These are phyloP conservation scores for Misgurnus mizolepis DNA, from an alignment of 2,113 vertebrate genomes.

Conservation along the genomic window DNA sequence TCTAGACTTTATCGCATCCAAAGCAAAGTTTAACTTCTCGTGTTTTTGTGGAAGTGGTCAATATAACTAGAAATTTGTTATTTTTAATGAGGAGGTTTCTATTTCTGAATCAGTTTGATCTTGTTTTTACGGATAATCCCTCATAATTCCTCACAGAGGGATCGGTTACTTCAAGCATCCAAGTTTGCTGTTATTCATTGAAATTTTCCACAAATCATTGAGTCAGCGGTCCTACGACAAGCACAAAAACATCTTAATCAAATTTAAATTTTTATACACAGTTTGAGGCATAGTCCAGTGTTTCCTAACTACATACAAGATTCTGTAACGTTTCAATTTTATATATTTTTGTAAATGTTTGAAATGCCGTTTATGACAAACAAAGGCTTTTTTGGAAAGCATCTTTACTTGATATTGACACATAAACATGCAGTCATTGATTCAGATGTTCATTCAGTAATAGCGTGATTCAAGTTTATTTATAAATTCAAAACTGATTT, in stretches of 20 bases:
- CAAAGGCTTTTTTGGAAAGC: too few relatives aligned
- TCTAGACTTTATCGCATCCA: too few relatives aligned
- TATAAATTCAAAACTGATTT: too few relatives aligned
- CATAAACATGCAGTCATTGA: too few relatives aligned
- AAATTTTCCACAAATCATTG: background rate
- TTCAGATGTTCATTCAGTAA: too few relatives aligned
- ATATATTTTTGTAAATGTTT: too few relatives aligned
- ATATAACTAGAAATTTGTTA: background rate
- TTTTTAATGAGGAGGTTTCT: background rate
- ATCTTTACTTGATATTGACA: too few relatives aligned
- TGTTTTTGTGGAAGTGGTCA: background rate
- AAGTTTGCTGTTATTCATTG: slow-evolving; percentile 23
- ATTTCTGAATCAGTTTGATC: slow-evolving; percentile 2
- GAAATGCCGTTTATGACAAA: too few relatives aligned
- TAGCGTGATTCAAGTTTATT: too few relatives aligned
- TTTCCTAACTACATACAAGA: background rate
- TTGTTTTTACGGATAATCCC: slow-evolving; percentile 13
- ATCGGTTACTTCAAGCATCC: background rate
- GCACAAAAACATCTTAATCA: background rate
- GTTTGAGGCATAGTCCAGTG: background rate
- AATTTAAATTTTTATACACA: background rate
- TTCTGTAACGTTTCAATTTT: too few relatives aligned
- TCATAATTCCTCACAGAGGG: slow-evolving; percentile 17
- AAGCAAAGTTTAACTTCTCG: too few relatives aligned
- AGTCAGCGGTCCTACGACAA: background rate